Evolutionary conservation across 2,113 vertebrate species (phyloP).

Genomic region (Hippolais icterina): DNA sequence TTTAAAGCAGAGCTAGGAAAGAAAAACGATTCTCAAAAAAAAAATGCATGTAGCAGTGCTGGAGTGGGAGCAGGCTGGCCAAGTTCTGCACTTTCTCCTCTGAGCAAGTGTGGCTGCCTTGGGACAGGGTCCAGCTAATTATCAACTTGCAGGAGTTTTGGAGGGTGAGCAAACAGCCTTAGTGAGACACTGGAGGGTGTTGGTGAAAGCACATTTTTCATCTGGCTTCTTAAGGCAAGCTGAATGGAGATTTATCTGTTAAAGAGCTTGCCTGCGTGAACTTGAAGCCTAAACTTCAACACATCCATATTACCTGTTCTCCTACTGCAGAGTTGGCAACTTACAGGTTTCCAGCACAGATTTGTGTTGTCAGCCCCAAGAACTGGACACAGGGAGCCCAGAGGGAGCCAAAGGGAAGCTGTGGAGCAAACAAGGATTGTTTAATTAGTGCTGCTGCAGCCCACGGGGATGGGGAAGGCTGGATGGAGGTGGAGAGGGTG

Average conservation of each 20-base stretch:
- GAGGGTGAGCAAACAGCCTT: not conserved
- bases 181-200: not conserved
- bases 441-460: not conserved
- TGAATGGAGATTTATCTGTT: not conserved
- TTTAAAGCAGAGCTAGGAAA: not conserved
- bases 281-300: not conserved
- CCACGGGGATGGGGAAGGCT: not conserved
- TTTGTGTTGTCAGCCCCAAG: not conserved
- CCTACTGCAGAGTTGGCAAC: not conserved
- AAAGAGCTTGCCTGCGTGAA: not conserved
- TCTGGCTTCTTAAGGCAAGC: not conserved
- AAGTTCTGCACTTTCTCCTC: not conserved
- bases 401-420: not conserved
- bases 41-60: not conserved
- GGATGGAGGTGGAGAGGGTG: not conserved
- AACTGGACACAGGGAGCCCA: accelerated
- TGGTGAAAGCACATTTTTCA: not conserved
- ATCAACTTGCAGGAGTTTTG: not conserved
- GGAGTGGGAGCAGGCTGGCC: not conserved
- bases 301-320: not conserved
- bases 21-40: not conserved
- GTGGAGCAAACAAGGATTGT: not conserved
- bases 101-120: not conserved
- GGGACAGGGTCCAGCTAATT: not conserved
- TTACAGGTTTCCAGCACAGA: not conserved